Conservation (phyloP, 2,797 vertebrate genomes). For the Aratinga solstitialis region DNA sequence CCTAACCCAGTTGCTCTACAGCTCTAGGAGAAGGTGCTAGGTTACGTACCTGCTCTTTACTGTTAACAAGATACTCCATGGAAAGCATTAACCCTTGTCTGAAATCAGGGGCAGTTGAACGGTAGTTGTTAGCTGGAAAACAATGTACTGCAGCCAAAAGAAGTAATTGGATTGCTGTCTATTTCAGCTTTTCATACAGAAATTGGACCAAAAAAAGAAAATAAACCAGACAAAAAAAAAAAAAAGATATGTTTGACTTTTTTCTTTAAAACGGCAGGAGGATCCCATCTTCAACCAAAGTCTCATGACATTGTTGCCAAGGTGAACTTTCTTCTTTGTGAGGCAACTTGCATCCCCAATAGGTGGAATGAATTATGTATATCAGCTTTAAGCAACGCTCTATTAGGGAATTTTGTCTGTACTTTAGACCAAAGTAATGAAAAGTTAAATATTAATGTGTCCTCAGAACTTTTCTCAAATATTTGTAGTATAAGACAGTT, state of each 20-base stretch:
- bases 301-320: not conserved
- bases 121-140: not conserved
- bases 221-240: not conserved
- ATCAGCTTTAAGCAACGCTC: constrained; percentile 9
- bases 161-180: not conserved
- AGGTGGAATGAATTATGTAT: constrained; percentile 18
- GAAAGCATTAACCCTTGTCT: not conserved
- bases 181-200: not conserved
- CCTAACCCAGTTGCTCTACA: not conserved
- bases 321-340: not conserved
- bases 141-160: not conserved
- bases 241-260: not conserved
- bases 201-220: not conserved
- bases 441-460: constrained; percentile 60
- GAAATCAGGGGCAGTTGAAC: not conserved
- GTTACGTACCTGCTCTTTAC: not conserved
- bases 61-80: not conserved
- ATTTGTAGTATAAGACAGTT: constrained; percentile 31
- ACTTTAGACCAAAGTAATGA: constrained; percentile 18
- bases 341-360: not conserved
- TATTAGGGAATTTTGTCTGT: constrained; percentile 20
- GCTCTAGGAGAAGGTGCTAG: not conserved
- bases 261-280: not conserved
- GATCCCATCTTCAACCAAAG: not conserved
- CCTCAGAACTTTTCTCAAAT: constrained; percentile 34